Percentiles rank a stretch among this genome's conserved stretches.
phyloP scores from a whole-genome alignment of 2,888 invertebrate species.

The Dione vanillae region DNA sequence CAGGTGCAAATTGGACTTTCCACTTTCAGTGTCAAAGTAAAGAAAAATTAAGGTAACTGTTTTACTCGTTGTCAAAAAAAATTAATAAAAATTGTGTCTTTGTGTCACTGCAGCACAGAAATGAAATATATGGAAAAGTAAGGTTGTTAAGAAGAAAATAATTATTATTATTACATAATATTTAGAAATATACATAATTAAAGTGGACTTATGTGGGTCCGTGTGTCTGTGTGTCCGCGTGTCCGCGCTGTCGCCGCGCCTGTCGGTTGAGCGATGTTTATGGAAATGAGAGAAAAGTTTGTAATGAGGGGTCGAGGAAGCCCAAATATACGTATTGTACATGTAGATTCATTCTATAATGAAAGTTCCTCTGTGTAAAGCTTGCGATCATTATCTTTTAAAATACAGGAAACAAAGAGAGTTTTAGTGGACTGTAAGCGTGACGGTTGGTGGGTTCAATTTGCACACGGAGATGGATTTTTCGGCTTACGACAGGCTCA shows the following conservation, averaged over 20 bases:
- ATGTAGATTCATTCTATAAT: neutral
- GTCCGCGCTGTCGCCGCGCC: neutral
- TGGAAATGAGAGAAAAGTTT: conserved; percentile 15
- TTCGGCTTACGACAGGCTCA: neutral
- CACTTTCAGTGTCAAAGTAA: too few species aligned
- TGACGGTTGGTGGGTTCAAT: too few species aligned
- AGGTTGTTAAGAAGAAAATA: too few species aligned
- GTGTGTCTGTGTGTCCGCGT: neutral
- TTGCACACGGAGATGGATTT: too few species aligned
- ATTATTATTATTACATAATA: too few species aligned
- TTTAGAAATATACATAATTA: neutral
- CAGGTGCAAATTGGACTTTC: too few species aligned
- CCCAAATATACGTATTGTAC: neutral
- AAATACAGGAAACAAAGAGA: neutral
- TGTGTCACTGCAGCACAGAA: too few species aligned
- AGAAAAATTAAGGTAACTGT: too few species aligned
- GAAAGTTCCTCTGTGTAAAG: neutral
- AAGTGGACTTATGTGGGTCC: neutral
- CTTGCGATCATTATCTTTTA: neutral
- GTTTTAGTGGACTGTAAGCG: too few species aligned
- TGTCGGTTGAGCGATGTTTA: conserved; percentile 3
- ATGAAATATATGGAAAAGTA: too few species aligned
- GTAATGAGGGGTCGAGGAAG: neutral
- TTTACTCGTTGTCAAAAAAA: too few species aligned
- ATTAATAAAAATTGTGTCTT: too few species aligned